Percentiles rank a stretch among this genome's conserved stretches.
Conservation (phyloP, 2,797 vertebrate genomes). For the Astyanax mexicanus region DNA sequence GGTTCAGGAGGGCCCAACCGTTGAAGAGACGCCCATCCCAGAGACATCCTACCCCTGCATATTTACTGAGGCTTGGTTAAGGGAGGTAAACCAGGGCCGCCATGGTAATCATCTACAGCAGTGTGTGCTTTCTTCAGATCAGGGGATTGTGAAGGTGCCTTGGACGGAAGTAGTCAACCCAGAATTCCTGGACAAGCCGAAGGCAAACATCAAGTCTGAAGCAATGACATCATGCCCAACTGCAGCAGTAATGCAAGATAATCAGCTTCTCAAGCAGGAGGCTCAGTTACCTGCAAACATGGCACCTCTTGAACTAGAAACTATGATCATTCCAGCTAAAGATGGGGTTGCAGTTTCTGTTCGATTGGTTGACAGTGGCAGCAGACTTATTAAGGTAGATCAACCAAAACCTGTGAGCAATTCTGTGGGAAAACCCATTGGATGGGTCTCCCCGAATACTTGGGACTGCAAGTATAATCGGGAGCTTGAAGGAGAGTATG, state of each 20-base stretch:
- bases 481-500: conserved; percentile 91
- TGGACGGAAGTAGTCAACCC: conserved; percentile 87
- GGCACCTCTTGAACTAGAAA: conserved; percentile 73
- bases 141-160: conserved; percentile 82
- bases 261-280: conserved; percentile 48
- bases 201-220: conserved; percentile 52
- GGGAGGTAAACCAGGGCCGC: conserved; percentile 81
- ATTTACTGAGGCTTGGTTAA: conserved; percentile 90
- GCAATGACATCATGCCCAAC: conserved; percentile 28
- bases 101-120: conserved; percentile 76
- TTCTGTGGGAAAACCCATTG: conserved; percentile 69
- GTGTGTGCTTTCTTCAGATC: conserved; percentile 90
- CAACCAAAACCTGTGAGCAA: conserved; percentile 67
- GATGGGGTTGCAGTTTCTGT: conserved; percentile 74
- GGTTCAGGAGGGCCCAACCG: conserved; percentile 64
- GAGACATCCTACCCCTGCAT: conserved; percentile 85
- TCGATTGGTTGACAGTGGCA: conserved; percentile 63
- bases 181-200: conserved; percentile 85
- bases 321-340: conserved; percentile 64
- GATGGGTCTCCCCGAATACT: conserved; percentile 80
- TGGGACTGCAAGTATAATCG: conserved; percentile 75
- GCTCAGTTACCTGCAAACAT: conserved; percentile 58
- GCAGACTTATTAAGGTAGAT: conserved; percentile 83
- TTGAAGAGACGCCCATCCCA: conserved; percentile 84
- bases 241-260: conserved; percentile 55